Evolutionary conservation across 2,888 invertebrate species (phyloP), one percentile per base, ranked within the genome.

Genomic region (Campopleginae sp.): DNA sequence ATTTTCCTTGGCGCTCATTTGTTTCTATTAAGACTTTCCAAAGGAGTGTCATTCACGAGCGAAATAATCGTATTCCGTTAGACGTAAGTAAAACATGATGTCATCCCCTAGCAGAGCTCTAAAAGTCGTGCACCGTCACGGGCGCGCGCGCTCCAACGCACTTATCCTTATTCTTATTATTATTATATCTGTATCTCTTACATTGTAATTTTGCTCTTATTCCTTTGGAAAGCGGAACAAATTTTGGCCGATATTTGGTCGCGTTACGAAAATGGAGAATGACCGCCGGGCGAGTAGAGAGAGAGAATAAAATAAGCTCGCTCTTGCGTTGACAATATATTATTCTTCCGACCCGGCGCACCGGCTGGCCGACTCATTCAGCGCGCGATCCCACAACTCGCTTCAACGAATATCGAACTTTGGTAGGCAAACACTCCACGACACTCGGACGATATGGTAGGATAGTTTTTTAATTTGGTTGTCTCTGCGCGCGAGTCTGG

Each of bases 1-100:
- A 66, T 82, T 80, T 51, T 48, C n/a, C 23, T 82, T 38, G 72
- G 74, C 86, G 88, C 88, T 90, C 89, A 87, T 89, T 90, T 89
- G 89, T 38, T 83, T 86, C 82, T 66, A 82, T n/a, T n/a, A 87
- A 89, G 88, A 90, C 90, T 92, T 92, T 92, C 91, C 91, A 91
- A 91, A 90, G 92, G 92, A 91, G 92, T 91, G 92, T 90, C 89
- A 80, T 84, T 76, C 86, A 77, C 72, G 81, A 76, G 87, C 61
- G 80, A 72, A 76, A 77, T 23, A 77, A 61, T 68, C 61, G 79
- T 84, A 72, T 79, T 84, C 88, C 88, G 86, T 81, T 83, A 88
- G 87, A 89, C 90, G 89, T 90, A 90, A 91, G 91, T 91, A 89
- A 90, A 82, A 87, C 87, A 86, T 92, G 92, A 92, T 90, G 90